A percentile compares a stretch with the other conserved stretches of the same genome.
phyloP scores from a whole-genome alignment of 2,888 invertebrate genomes.

The Eugnorisma glareosa region DNA sequence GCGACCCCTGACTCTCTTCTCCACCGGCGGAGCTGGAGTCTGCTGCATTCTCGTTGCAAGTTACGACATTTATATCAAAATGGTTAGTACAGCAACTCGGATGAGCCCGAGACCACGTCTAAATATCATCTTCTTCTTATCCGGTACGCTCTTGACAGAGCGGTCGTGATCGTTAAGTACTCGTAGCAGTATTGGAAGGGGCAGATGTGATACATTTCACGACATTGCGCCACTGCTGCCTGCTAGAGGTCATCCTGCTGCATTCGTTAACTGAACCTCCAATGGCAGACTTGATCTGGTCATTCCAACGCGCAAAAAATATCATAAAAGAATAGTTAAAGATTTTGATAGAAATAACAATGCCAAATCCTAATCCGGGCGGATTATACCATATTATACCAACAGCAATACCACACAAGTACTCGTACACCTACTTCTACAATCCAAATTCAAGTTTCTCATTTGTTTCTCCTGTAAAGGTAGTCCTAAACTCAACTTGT shows the following conservation, averaged over 20 bases:
- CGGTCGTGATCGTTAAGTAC: too few relatives aligned
- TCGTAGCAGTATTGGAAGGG: too few relatives aligned
- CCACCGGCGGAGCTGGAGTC: constrained; percentile 92
- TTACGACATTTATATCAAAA: constrained; percentile 87
- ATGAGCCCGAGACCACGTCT: background rate
- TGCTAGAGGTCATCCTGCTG: too few relatives aligned
- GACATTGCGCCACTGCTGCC: too few relatives aligned
- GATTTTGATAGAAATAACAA: background rate
- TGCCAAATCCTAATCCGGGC: background rate
- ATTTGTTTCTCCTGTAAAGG: background rate
- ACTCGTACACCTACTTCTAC: background rate
- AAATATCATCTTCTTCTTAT: too few relatives aligned
- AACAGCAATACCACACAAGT: too few relatives aligned
- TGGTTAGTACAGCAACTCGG: constrained; percentile 60
- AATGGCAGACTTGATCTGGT: too few relatives aligned
- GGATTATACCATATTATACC: too few relatives aligned
- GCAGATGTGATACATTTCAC: too few relatives aligned
- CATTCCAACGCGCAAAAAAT: too few relatives aligned
- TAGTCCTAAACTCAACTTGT: background rate
- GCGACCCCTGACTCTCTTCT: constrained; percentile 92
- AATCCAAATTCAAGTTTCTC: background rate
- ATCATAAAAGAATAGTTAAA: background rate
- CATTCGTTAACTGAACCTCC: too few relatives aligned
- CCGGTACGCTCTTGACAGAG: too few relatives aligned
- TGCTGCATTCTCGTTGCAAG: constrained; percentile 92